phyloP scores from a whole-genome alignment of 2,888 invertebrate species.

The Spilarctia lutea region DNA sequence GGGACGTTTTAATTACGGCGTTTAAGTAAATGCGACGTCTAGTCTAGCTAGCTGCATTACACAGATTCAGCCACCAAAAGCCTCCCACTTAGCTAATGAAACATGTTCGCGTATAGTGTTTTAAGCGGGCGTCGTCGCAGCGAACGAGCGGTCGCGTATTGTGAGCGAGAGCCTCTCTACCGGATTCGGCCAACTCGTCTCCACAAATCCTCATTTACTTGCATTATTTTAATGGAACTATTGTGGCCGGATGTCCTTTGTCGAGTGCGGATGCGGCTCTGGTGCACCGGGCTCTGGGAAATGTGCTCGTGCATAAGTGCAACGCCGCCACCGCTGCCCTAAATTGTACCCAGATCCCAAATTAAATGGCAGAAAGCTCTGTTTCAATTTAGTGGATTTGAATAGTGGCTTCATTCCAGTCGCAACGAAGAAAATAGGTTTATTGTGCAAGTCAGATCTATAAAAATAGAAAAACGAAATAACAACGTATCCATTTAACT shows the following conservation, averaged over 20 bases:
- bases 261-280: constrained; percentile 76
- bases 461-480: constrained; percentile 64
- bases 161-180: constrained; percentile 69
- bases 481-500: constrained; percentile 79
- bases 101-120: constrained; percentile 86
- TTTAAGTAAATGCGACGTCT: constrained; percentile 85
- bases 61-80: constrained; percentile 86
- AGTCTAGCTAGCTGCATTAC: constrained; percentile 82
- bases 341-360: constrained; percentile 71
- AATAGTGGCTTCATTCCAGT: constrained; percentile 56
- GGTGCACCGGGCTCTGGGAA: constrained; percentile 75
- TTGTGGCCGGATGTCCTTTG: constrained; percentile 85
- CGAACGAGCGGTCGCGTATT: constrained; percentile 65
- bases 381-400: constrained; percentile 70
- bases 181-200: constrained; percentile 81
- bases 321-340: constrained; percentile 73
- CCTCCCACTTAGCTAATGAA: constrained; percentile 87
- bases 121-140: constrained; percentile 73
- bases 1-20: constrained; percentile 84
- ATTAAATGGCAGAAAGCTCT: constrained; percentile 71
- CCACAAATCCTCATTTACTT: constrained; percentile 86
- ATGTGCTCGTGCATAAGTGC: constrained; percentile 82
- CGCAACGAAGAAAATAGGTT: constrained; percentile 59
- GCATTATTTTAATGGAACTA: constrained; percentile 87
- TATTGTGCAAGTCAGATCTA: constrained; percentile 63